Conservation (phyloP, 2,797 vertebrate species). For the Pachyuromys duprasi region DNA sequence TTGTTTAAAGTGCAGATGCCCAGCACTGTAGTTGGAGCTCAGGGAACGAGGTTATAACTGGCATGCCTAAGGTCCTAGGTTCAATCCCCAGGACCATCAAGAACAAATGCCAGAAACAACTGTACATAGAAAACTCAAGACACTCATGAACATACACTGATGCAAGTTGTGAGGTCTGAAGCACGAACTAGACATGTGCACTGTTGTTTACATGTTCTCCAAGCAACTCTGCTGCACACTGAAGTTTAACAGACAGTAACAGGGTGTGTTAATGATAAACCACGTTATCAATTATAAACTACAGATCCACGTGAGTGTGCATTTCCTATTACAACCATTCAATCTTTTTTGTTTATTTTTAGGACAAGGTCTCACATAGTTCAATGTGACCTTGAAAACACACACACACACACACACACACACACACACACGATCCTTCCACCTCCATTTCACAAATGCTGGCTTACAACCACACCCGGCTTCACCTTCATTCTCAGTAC, state of each 20-base stretch:
- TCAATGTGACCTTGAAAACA: not conserved
- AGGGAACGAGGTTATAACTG: not conserved
- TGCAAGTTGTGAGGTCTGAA: not conserved
- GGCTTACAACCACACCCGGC: not conserved
- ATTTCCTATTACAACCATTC: slow-evolving; percentile 7
- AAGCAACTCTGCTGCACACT: not conserved
- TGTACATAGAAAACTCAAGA: not conserved
- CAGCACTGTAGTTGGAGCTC: not conserved
- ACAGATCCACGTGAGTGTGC: not conserved
- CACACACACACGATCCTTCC: not conserved
- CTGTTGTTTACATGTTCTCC: not conserved
- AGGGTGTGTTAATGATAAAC: slow-evolving; percentile 10
- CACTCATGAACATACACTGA: not conserved
- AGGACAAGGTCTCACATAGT: not conserved
- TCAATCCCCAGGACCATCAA: not conserved
- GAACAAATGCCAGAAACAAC: not conserved
- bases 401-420: too few species aligned
- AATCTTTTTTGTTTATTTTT: not conserved
- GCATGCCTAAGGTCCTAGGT: not conserved
- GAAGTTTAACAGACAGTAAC: not conserved
- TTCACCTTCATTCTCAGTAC: not conserved
- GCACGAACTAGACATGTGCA: not conserved
- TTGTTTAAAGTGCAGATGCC: not conserved
- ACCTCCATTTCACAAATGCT: not conserved
- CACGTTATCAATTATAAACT: not conserved